Conservation (phyloP, 2,113 vertebrate species). For the Seriola quinqueradiata region DNA sequence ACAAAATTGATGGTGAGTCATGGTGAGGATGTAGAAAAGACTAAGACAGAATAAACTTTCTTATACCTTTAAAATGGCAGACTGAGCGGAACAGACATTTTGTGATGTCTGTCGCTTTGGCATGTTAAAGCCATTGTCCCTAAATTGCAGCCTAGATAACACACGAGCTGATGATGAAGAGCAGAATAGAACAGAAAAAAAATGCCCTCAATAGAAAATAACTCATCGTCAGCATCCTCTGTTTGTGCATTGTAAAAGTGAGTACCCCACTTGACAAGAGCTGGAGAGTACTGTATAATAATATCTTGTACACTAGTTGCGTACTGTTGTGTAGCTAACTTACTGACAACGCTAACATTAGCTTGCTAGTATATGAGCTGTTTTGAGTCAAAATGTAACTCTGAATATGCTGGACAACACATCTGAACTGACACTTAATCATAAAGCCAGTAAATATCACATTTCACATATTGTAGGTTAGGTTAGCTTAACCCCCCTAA, state of each 20-base stretch:
- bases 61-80: conserved; percentile 56
- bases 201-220: too few species aligned
- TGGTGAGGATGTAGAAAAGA: conserved; percentile 47
- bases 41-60: conserved; percentile 47
- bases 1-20: conserved; percentile 70
- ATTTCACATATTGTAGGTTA: background rate
- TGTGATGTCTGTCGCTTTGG: conserved; percentile 38
- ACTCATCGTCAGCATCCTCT: background rate
- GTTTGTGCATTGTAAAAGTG: background rate
- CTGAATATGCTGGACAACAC: background rate
- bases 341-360: too few species aligned
- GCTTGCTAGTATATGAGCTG: too few species aligned
- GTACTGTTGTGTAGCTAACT: too few species aligned
- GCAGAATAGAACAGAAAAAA: background rate
- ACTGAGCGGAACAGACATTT: conserved; percentile 40
- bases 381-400: background rate
- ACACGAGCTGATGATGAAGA: background rate
- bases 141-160: background rate
- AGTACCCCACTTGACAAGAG: background rate
- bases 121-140: background rate
- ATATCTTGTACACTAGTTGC: background rate
- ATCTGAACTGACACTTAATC: background rate
- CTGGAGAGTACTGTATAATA: too few species aligned
- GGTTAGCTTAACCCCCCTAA: background rate
- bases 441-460: background rate